Conservation (phyloP, 1,140 invertebrate species). For the Anastatus disparis region DNA sequence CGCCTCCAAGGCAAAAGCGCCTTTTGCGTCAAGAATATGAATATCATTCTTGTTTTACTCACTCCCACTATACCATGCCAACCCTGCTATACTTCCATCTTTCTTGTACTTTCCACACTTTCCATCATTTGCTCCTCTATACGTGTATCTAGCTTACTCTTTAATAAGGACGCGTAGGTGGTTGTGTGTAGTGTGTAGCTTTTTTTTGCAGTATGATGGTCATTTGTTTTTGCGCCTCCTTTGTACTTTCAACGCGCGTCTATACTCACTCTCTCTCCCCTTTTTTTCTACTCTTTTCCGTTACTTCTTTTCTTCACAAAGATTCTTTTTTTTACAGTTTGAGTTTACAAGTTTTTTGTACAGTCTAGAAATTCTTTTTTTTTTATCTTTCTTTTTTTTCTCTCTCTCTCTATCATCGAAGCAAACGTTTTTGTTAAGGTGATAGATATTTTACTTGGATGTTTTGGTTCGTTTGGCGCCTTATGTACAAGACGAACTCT, state of each 20-base stretch:
- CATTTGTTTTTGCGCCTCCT: slow-evolving; percentile 9
- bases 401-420: background rate
- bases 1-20: slow-evolving; percentile 22
- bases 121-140: slow-evolving; percentile 10
- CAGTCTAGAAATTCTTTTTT: background rate
- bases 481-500: background rate
- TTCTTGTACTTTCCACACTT: background rate
- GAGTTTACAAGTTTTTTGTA: background rate
- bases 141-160: background rate
- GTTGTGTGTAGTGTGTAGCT: too few relatives aligned
- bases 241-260: background rate
- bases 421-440: background rate
- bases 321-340: background rate
- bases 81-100: background rate
- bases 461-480: background rate
- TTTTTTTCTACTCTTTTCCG: too few relatives aligned
- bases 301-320: too few relatives aligned
- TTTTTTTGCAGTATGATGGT: background rate
- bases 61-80: slow-evolving; percentile 1
- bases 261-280: background rate
- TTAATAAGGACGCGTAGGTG: slow-evolving; percentile 23
- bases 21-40: slow-evolving; percentile 54
- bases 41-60: slow-evolving; percentile 43
- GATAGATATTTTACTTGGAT: background rate
- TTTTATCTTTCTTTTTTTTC: background rate